Percentiles rank a stretch among this genome's conserved stretches.
phyloP scores from a whole-genome alignment of 2,113 vertebrate species.

The Colistium nudipinnis region DNA sequence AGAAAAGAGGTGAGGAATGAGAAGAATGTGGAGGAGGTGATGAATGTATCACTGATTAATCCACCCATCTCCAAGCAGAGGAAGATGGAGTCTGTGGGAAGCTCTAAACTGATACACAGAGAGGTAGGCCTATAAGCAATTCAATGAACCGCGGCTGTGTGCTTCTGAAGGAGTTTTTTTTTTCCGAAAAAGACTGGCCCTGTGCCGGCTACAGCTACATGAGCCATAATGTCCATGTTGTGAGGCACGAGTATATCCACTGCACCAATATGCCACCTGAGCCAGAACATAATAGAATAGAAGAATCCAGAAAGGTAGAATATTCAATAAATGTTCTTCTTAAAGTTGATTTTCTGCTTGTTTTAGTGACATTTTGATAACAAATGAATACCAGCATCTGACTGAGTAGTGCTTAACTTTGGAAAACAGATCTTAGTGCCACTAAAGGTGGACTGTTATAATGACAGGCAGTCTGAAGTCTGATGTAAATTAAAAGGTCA shows the following conservation, averaged over 20 bases:
- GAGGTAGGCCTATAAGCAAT: constrained; percentile 12
- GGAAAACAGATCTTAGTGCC: neutral
- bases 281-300: no score
- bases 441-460: neutral
- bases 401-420: neutral
- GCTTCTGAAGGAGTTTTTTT: no score
- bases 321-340: neutral
- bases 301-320: no score
- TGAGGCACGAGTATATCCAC: no score
- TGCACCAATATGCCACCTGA: no score
- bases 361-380: neutral
- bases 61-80: constrained; percentile 35
- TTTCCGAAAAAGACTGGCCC: no score
- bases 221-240: no score
- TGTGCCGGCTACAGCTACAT: no score
- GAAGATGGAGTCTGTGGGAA: constrained; percentile 45
- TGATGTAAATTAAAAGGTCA: constrained; percentile 1
- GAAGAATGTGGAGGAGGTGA: constrained; percentile 59
- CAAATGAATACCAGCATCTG: neutral
- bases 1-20: constrained; percentile 43
- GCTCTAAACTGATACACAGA: constrained; percentile 37
- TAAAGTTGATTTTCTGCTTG: neutral
- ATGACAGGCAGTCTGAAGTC: neutral
- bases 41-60: constrained; percentile 53
- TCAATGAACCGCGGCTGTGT: constrained; percentile 1